Evolutionary conservation across 2,797 vertebrate genomes (phyloP), one percentile per base, ranked within the genome.

Genomic region (Enteromius trimaculatus): DNA sequence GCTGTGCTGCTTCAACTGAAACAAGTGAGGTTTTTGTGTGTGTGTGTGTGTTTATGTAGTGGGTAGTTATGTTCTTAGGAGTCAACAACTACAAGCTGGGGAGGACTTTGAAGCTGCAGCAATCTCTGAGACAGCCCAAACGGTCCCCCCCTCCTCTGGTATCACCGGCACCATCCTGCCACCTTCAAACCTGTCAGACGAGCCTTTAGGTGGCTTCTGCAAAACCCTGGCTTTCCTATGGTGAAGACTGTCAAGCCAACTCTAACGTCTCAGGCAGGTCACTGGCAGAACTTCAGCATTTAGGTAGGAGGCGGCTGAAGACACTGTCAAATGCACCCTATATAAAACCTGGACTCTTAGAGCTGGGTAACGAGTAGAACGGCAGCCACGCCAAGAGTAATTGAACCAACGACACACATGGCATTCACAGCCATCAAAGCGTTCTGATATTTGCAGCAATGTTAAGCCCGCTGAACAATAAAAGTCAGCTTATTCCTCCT

Each of bases 171-270:
- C 62, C 51, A 70, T 58, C 77, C 74, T 81, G 70, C 69, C 82
- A 84, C 64, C 42, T 51, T 74, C 77, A 71, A 51, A 64, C 58
- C 77, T 81, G 44, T 87, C 84, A 86, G 55, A 84, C 16, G 44
- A 87, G 79, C 79, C 77, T 84, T 87, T 42, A 71, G 84, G 60
- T 75, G 88, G 42, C 81, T 84, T 77, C 84, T 47, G 31, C 82
- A 74, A 66, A 77, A 75, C 19, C 37, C 75, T 29, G n/a, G n/a
- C 77, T 66, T 55, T 82, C 81, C 81, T 77, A 62, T 64, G 42
- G 86, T 85, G 60, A 84, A 58, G 68, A 62, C 80, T 86, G 85
- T 86, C 85, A 82, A 79, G 47, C 66, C 79, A 74, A 47, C 79
- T 77, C 76, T 82, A 84, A 82, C 77, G 85, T 83, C 80, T 85